Evolutionary conservation across 2,113 vertebrate genomes (phyloP).

Genomic region (Atlantisia rogersi): DNA sequence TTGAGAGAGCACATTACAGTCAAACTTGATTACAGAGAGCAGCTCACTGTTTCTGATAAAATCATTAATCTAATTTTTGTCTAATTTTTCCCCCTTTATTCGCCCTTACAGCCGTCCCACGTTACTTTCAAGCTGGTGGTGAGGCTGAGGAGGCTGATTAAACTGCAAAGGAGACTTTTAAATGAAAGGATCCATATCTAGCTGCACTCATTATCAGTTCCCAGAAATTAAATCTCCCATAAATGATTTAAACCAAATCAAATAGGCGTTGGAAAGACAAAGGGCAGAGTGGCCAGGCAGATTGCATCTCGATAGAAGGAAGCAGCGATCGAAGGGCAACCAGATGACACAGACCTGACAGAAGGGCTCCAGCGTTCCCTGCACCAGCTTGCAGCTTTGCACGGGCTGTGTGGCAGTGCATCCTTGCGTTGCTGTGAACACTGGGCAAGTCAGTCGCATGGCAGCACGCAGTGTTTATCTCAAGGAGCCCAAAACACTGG

Average conservation of each 20-base stretch:
- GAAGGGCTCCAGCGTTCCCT: neutral
- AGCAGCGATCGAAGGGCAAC: neutral
- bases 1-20: neutral
- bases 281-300: neutral
- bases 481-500: neutral
- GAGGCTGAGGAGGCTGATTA: slow-evolving; percentile 32
- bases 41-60: neutral
- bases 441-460: fast-evolving
- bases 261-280: neutral
- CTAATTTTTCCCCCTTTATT: neutral
- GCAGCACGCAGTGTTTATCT: neutral
- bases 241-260: neutral
- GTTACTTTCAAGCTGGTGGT: neutral
- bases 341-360: neutral
- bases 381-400: neutral
- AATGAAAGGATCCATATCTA: slow-evolving; percentile 51
- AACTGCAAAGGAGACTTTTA: slow-evolving; percentile 22
- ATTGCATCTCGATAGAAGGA: neutral
- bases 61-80: slow-evolving; percentile 20
- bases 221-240: slow-evolving; percentile 37
- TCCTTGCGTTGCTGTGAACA: neutral
- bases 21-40: neutral
- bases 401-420: fast-evolving
- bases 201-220: slow-evolving; percentile 30
- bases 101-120: neutral